Base-by-base conservation (phyloP, 2,113 vertebrate species). In the Strix uralensis region DNA sequence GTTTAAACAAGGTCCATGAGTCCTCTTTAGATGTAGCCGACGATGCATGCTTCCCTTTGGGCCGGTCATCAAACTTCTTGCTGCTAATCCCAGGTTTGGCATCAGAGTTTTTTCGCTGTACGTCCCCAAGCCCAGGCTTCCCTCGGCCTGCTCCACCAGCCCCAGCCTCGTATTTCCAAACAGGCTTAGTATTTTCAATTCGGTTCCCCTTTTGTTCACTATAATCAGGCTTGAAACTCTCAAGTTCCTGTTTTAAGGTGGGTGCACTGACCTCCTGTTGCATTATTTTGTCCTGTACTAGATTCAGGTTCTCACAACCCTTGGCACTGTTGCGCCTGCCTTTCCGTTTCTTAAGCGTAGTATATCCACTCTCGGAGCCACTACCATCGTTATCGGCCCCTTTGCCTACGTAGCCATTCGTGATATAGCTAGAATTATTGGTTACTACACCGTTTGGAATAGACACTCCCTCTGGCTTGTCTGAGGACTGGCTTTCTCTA, bases 1-100 rank as follows among this genome's bases (percentile, higher is more conserved):
- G 99, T 97, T 99, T 99, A 98, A 99, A 99, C 81, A 99, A 98
- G 96, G 99, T 99, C 99, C 99, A 99, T 0, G 99, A 99, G 94
- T 99, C 99, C 98, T 99, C 99, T 98, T 99, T 99, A 90, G 99
- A 98, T 0, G 98, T 59, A 70, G 98, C 97, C 3, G 98, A 97
- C 1, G 98, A 98, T 7, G 98, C 95, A 22, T 98, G 98, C 97
- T 99, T 99, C 96, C 99, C 98, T 98, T 99, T 99, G 69, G 99
- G 98, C 95, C 99, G 98, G 86, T 99, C 99, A 97, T 99, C 99
- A 57, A 98, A 98, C 95, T 99, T 99, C 96, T 99, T 99, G 96
- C 98, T 96, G 94, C 96, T 98, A 89, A 97, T 95, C 92, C 98
- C 98, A 51, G 98, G 97, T 98, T 99, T 99, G 96, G 97, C 97